Base-by-base conservation (phyloP, 2,888 invertebrate genomes). In the Epirrhoe alternata region DNA sequence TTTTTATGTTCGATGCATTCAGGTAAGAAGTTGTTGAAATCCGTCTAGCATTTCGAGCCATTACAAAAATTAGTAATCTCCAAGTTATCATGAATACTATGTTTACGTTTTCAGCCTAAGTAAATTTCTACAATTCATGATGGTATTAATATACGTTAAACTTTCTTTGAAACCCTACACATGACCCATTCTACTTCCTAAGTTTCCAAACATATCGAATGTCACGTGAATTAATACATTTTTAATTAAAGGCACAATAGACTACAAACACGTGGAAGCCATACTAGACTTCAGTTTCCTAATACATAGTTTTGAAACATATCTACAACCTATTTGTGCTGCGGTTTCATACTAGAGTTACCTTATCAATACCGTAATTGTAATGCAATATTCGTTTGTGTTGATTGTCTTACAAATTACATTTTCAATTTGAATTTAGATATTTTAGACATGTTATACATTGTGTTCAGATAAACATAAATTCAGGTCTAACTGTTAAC, bases 251-350 rank as follows among this genome's bases (percentile, higher is more conserved):
- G 47, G 14, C 12, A 33, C 49, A 47, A 14, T 47, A 31, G 16
- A 10, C 14, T 31, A 14, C 14, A n/a, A 45, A 51, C 58, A 61
- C 61, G 61, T 67, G 68, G 59, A 64, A 65, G 45, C 47, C 65
- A 71, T 68, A 70, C 38, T 55, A 61, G 55, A 56, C 45, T 35
- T 57, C 24, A 16, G 56, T 71, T 70, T 68, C 66, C 16, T 49
- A 68, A 71, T 66, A 38, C 52, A 24, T 45, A 35, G 38, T 61
- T 64, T 64, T 66, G 71, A 65, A 73, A 73, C 52, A 14, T 16
- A 14, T 14, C 64, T 33, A 64, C 61, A 65, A 64, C 64, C 69
- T 57, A 55, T 45, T 30, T n/a, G 17, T 33, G 8, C 14, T 56
- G 64, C 51, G 64, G 66, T 72, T 68, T 63, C 31, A 42, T 60